Evolutionary conservation across 2,113 vertebrate species (phyloP).

Genomic region (Carettochelys insculpta): DNA sequence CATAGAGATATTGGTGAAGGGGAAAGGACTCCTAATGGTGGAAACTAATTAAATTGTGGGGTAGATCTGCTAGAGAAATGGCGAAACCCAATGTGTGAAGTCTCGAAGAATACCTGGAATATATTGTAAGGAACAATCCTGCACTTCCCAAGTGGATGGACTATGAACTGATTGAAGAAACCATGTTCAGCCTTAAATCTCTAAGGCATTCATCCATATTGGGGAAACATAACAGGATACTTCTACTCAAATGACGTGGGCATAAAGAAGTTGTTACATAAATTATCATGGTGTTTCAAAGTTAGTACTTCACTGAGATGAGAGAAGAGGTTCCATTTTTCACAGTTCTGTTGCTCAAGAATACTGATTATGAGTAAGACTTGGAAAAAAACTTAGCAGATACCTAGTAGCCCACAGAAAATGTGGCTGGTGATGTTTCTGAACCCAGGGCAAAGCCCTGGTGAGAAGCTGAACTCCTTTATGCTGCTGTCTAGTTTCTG

Average conservation of each 20-base stretch:
- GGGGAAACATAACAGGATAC: neutral
- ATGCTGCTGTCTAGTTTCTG: neutral
- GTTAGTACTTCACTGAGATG: neutral
- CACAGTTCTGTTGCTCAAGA: neutral
- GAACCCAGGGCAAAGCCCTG: neutral
- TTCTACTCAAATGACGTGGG: neutral
- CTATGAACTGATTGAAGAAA: neutral
- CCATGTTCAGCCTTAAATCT: neutral
- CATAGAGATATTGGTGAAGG: neutral
- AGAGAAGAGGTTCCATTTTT: neutral
- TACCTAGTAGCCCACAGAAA: neutral
- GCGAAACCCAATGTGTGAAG: neutral
- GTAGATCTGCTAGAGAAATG: neutral
- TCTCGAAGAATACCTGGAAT: neutral
- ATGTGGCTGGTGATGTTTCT: neutral
- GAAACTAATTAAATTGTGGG: neutral
- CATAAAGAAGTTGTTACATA: neutral
- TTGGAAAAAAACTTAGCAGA: neutral
- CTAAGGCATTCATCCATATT: neutral
- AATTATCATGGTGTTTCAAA: neutral
- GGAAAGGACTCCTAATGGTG: neutral
- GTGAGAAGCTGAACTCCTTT: neutral
- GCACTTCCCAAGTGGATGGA: neutral
- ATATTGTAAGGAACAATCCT: neutral
- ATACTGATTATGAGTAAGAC: neutral